Percentiles rank a stretch among this genome's conserved stretches.
Evolutionary conservation across 1,140 invertebrate species (phyloP).

Genomic region (Anastrepha ludens): DNA sequence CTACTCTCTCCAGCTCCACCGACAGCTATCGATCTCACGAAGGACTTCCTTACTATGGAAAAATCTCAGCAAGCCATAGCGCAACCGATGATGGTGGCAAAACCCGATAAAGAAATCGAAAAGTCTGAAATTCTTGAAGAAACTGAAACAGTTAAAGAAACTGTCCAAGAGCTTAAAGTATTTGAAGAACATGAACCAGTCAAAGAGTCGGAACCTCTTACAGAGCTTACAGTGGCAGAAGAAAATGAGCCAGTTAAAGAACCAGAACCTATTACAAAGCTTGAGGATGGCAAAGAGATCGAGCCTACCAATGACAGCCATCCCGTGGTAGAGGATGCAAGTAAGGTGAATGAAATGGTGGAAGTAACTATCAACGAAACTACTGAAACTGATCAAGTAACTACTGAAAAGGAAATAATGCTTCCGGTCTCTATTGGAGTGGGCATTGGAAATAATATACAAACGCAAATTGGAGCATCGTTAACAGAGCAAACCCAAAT

Average conservation of each 20-base stretch:
- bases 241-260: neutral
- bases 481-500: neutral
- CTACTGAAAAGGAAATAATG: neutral
- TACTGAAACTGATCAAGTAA: slow-evolving; percentile 23
- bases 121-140: neutral
- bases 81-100: neutral
- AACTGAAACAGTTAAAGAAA: neutral
- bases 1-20: neutral
- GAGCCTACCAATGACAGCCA: neutral
- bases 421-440: neutral
- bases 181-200: neutral
- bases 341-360: neutral
- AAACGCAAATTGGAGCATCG: neutral
- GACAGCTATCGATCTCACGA: neutral
- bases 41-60: slow-evolving; percentile 10
- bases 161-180: neutral
- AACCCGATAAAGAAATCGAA: neutral
- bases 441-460: neutral
- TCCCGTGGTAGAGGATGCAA: neutral
- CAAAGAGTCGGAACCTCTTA: neutral
- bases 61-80: neutral
- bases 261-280: neutral
- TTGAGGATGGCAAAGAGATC: neutral
- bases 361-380: slow-evolving; percentile 9
- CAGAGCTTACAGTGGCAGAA: neutral